Percentiles rank a stretch among this genome's conserved stretches.
These are phyloP conservation scores for Hypsopygia costalis DNA, from an alignment of 2,888 invertebrate genomes.

Conservation along the genomic window DNA sequence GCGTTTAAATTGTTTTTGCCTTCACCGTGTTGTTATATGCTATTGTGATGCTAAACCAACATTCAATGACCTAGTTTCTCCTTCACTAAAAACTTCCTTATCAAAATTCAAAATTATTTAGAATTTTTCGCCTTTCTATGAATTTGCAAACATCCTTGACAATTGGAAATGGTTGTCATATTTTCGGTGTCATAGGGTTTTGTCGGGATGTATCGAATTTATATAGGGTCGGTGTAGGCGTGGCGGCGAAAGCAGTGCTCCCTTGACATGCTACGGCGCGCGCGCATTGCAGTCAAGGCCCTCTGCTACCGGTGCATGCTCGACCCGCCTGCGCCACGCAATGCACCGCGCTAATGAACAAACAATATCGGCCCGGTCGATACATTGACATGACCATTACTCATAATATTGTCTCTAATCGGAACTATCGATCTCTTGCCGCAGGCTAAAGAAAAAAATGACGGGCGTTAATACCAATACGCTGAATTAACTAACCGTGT, in stretches of 20 bases:
- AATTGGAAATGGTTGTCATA: no score
- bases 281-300: slow-evolving; percentile 79
- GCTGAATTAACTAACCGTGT: slow-evolving; percentile 2
- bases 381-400: slow-evolving; percentile 21
- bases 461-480: neutral
- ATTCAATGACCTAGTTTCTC: slow-evolving; percentile 48
- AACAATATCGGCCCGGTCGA: slow-evolving; percentile 36
- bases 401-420: slow-evolving; percentile 22
- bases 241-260: slow-evolving; percentile 78
- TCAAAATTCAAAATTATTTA: no score
- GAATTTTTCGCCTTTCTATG: no score
- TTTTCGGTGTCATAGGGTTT: neutral
- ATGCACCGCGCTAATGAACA: slow-evolving; percentile 41
- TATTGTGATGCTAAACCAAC: slow-evolving; percentile 53
- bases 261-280: slow-evolving; percentile 78
- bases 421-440: slow-evolving; percentile 16
- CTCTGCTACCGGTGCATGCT: slow-evolving; percentile 44
- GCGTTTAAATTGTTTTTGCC: slow-evolving; percentile 56
- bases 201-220: slow-evolving; percentile 14
- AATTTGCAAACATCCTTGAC: neutral
- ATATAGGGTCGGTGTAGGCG: slow-evolving; percentile 57
- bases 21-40: slow-evolving; percentile 51
- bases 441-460: slow-evolving; percentile 6
- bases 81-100: slow-evolving; percentile 24
- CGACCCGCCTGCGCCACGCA: slow-evolving; percentile 36